These are phyloP conservation scores for Malurus alboscapulatus DNA, from an alignment of 2,113 vertebrate genomes.

Conservation along the genomic window DNA sequence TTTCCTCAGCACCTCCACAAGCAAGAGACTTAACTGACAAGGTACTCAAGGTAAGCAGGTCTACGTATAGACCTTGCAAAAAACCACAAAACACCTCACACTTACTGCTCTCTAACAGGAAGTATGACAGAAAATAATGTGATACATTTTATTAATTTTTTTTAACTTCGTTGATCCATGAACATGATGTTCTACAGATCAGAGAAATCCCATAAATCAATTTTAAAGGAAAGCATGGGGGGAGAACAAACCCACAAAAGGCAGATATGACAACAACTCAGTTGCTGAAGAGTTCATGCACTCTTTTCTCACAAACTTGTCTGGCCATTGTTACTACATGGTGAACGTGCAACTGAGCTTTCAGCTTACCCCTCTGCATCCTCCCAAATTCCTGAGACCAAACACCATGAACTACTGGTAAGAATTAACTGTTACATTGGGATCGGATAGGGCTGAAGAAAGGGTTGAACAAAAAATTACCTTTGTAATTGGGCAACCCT, in stretches of 20 bases:
- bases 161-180: not conserved
- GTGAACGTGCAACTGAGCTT: not conserved
- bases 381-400: not conserved
- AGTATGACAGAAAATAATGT: not conserved
- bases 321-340: rapidly evolving
- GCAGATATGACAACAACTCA: not conserved
- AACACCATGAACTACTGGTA: not conserved
- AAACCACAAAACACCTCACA: not conserved
- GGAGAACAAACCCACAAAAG: not conserved
- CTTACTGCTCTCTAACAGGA: not conserved
- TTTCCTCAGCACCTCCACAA: not conserved
- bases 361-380: not conserved
- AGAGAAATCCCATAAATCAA: not conserved
- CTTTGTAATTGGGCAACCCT: not conserved
- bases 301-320: not conserved
- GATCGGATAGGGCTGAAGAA: not conserved
- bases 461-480: not conserved
- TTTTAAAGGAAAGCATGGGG: not conserved
- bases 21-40: not conserved
- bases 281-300: not conserved
- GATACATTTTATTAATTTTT: not conserved
- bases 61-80: not conserved
- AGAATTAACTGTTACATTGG: not conserved
- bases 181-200: not conserved
- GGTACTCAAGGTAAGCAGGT: not conserved